phyloP scores from a whole-genome alignment of 2,113 vertebrate species.

The Cygnus atratus region DNA sequence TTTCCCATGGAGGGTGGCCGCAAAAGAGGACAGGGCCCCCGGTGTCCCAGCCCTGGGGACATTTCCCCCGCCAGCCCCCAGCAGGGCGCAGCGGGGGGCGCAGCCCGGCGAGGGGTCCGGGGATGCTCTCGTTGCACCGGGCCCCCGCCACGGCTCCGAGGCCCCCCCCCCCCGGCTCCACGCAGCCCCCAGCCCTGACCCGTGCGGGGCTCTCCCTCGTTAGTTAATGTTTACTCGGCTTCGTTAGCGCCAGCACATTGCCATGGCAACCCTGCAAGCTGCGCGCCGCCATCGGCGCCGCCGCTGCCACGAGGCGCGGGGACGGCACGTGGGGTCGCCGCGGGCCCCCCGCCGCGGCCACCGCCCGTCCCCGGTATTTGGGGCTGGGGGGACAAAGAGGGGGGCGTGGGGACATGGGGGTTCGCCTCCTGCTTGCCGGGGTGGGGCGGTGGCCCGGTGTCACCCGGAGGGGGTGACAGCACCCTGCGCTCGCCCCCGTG shows the following conservation, averaged over 20 bases:
- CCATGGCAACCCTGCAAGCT: background rate
- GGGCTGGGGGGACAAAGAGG: background rate
- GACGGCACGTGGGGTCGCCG: background rate
- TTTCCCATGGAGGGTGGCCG: too few relatives aligned
- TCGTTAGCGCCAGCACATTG: background rate
- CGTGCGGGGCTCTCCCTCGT: background rate
- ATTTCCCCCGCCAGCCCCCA: background rate
- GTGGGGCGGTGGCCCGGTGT: accelerated
- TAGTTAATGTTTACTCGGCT: background rate
- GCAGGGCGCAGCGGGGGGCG: background rate
- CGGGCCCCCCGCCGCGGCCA: background rate
- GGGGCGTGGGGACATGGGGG: accelerated
- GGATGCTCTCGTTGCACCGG: background rate
- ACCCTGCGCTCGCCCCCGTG: background rate
- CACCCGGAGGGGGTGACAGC: background rate
- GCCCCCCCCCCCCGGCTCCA: background rate
- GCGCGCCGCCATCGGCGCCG: background rate
- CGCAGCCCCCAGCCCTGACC: background rate
- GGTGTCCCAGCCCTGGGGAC: background rate
- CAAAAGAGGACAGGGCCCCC: background rate
- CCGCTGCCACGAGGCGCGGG: background rate
- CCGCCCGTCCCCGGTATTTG: background rate
- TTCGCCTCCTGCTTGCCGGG: accelerated
- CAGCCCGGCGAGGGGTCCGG: background rate
- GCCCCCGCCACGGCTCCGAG: background rate